Evolutionary conservation across 2,888 invertebrate genomes (phyloP).

Genomic region (Drosophila emarginata): DNA sequence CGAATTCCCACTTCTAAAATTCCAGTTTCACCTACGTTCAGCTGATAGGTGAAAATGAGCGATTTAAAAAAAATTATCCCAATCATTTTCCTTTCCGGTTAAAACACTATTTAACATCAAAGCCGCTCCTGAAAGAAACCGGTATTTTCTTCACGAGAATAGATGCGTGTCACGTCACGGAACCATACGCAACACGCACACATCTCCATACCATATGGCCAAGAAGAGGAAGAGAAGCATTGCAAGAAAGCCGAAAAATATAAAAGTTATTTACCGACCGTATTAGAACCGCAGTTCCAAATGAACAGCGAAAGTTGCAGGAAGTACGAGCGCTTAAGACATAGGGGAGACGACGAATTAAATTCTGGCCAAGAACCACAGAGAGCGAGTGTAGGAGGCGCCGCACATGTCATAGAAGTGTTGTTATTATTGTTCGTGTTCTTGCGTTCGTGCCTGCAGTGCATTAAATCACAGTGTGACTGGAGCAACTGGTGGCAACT

Average conservation of each 20-base stretch:
- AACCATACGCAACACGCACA: not conserved
- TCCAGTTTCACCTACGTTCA: too few species aligned
- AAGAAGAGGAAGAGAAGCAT: not conserved
- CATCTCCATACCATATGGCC: constrained; percentile 5
- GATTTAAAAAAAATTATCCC: too few species aligned
- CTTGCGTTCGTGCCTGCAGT: constrained; percentile 64
- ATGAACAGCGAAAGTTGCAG: constrained; percentile 61
- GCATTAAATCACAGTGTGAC: constrained; percentile 72
- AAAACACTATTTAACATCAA: not conserved
- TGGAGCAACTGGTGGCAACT: constrained; percentile 62
- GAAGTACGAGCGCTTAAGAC: constrained; percentile 31
- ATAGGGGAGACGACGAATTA: constrained; percentile 30
- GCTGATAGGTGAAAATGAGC: too few species aligned
- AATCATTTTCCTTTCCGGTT: too few species aligned
- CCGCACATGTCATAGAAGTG: constrained; percentile 25
- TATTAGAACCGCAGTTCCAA: constrained; percentile 59
- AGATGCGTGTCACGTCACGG: not conserved
- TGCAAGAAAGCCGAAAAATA: constrained; percentile 42
- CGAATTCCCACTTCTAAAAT: too few species aligned
- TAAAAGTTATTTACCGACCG: constrained; percentile 67
- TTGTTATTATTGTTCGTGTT: not conserved
- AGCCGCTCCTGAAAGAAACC: not conserved
- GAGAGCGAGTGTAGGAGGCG: constrained; percentile 8
- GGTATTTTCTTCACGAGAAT: not conserved
- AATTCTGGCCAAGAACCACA: constrained; percentile 13